Conservation (phyloP, 2,113 vertebrate species). For the Ibidorhyncha struthersii region DNA sequence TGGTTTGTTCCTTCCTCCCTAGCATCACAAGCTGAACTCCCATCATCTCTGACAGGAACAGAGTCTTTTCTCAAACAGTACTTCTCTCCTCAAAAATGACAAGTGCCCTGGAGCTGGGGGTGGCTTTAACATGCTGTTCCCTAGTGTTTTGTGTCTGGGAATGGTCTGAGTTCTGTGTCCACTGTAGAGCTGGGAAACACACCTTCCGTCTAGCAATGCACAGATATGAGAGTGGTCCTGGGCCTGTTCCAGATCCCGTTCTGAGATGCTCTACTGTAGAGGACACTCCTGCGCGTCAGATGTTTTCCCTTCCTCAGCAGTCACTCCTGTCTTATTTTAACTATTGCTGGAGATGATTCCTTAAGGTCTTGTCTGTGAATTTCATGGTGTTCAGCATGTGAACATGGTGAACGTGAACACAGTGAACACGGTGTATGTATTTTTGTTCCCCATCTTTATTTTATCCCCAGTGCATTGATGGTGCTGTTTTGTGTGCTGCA, state of each 20-base stretch:
- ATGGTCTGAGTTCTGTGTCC: neutral
- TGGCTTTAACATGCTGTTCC: neutral
- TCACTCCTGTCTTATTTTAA: neutral
- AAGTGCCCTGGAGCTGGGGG: neutral
- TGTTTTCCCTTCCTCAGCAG: neutral
- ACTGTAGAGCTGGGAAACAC: neutral
- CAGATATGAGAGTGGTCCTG: neutral
- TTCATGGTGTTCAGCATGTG: neutral
- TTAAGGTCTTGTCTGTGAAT: neutral
- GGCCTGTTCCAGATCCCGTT: neutral
- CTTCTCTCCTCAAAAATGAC: slow-evolving; percentile 16
- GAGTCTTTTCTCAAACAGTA: neutral
- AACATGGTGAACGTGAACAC: too few species aligned
- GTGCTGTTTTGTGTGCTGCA: neutral
- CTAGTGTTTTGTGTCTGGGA: rapidly evolving
- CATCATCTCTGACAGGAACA: neutral
- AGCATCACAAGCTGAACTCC: neutral
- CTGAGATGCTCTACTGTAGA: neutral
- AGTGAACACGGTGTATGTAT: too few species aligned
- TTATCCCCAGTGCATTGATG: neutral
- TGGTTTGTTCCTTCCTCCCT: neutral
- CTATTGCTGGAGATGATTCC: neutral
- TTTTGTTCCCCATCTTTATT: neutral
- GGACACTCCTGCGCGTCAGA: neutral
- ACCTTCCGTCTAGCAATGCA: neutral